Base-by-base conservation (phyloP, 2,797 vertebrate genomes). In the Centropyge bicolor region DNA sequence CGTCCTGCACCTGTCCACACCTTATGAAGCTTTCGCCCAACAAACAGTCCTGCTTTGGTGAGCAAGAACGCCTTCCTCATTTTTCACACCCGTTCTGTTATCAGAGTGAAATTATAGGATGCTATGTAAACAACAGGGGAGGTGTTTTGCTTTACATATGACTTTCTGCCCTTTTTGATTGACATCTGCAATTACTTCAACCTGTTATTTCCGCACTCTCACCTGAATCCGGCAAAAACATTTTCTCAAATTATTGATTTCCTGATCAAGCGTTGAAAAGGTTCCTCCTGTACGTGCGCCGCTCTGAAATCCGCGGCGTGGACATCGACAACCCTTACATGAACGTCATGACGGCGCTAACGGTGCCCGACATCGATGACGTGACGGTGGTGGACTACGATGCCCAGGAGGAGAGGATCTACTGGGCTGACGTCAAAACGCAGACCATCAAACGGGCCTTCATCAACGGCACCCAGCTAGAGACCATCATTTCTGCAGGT, bases 321-420 rank as follows among this genome's bases (percentile, higher is more conserved):
- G 97, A 98, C 86, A 96, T 98, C n/a, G 98, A 99, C 67, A 97
- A 98, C 89, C 98, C 98, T 0, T 99, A 99, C 80, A 96, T 99
- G 95, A 99, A 99, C 82, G 97, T 98, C 88, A 99, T 99, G 95
- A 99, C 98, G 4, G 97, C 98, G 2, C 96, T 99, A 63, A 99
- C 98, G 0, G 97, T 98, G 60, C 98, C 98, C 8, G 97, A 99
- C 89, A 99, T 99, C 11, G 98, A 99, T 83, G 97, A 99, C 77
- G 98, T 99, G 71, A 98, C 98, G 0, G 97, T 98, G 38, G 97
- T 99, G 90, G 98, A 99, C 91, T 99, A 98, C 1, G 97, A 99
- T 77, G 96, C 97, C 3, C 86, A 91, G 69, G 97, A 99, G 75
- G 98, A 99, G 76, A 96, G 97, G 78, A 95, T 99, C 68, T 99